A percentile compares a stretch with the other conserved stretches of the same genome.
phyloP scores from a whole-genome alignment of 2,888 invertebrate genomes.

The Augochlorella aurata region DNA sequence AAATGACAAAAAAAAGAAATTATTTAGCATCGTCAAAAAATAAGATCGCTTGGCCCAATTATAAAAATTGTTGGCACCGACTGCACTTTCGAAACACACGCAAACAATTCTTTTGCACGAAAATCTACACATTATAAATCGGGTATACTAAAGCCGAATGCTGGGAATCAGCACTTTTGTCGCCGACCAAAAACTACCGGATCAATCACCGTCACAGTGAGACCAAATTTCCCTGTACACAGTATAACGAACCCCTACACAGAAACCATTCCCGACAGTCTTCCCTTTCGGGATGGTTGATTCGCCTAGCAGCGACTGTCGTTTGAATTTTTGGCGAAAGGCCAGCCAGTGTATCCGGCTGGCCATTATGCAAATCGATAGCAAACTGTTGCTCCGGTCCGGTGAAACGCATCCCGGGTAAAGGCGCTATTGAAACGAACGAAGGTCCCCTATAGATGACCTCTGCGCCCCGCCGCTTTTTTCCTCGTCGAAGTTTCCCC shows the following conservation, averaged over 20 bases:
- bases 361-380: conserved; percentile 48
- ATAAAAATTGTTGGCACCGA: too few species aligned
- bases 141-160: too few species aligned
- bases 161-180: background rate
- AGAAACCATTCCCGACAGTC: background rate
- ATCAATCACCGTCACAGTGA: background rate
- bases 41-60: too few species aligned
- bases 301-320: background rate
- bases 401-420: conserved; percentile 1
- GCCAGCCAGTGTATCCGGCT: conserved; percentile 16
- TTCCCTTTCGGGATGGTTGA: background rate
- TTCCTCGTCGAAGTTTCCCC: background rate
- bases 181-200: background rate
- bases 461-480: background rate
- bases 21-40: too few species aligned
- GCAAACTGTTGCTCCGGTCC: conserved; percentile 54
- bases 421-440: conserved; percentile 1
- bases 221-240: conserved; percentile 18
- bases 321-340: conserved; percentile 46
- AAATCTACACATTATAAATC: too few species aligned
- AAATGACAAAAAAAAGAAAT: too few species aligned
- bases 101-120: too few species aligned
- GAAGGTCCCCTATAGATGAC: background rate
- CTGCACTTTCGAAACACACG: too few species aligned
- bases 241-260: background rate